Evolutionary conservation across 2,888 invertebrate genomes (phyloP), one percentile per base, ranked within the genome.

Genomic region (Drosophila mimetica): DNA sequence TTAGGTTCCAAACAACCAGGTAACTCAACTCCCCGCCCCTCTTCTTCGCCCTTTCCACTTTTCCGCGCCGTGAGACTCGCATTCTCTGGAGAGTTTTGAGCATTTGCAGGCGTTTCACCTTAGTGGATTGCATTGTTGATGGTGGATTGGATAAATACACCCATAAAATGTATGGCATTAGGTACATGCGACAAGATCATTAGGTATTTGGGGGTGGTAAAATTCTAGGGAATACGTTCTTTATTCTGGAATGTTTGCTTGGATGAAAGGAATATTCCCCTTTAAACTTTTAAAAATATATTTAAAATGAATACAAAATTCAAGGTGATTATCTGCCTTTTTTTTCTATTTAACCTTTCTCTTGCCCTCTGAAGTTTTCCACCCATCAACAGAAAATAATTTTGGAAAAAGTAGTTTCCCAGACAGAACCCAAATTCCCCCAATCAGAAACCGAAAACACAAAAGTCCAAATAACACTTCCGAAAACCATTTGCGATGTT

Each of bases 401-500:
- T 64, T 63, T 42, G 22, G 16, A 28, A 66, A 57, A 28, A 57
- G 41, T 48, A 54, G 59, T 70, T 72, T 72, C 41, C 63, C 61
- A 59, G 59, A 61, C 59, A 34, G 51, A 47, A 59, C 59, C 20
- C 28, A 41, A 51, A 22, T 25, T 18, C 36, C 63, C 61, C 41
- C 7, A 16, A 36, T 25, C 22, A 18, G 25, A 34, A 60, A 42
- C 32, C n/a, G 25, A 34, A 60, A 42, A 61, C 67, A 59, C 71
- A 73, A 71, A 79, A 81, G 75, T 79, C 79, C 66, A 81, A 74
- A 84, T 73, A 77, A 74, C 81, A 77, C 84, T 84, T 79, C 84
- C 84, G 86, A 75, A 82, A 82, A 76, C 73, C 87, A 86, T 84
- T 84, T 81, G 79, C 52, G 82, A 79, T 79, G 71, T 77, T 75